Evolutionary conservation across 2,113 vertebrate species (phyloP), one percentile per base, ranked within the genome.

Genomic region (Notarius quadriscutis): DNA sequence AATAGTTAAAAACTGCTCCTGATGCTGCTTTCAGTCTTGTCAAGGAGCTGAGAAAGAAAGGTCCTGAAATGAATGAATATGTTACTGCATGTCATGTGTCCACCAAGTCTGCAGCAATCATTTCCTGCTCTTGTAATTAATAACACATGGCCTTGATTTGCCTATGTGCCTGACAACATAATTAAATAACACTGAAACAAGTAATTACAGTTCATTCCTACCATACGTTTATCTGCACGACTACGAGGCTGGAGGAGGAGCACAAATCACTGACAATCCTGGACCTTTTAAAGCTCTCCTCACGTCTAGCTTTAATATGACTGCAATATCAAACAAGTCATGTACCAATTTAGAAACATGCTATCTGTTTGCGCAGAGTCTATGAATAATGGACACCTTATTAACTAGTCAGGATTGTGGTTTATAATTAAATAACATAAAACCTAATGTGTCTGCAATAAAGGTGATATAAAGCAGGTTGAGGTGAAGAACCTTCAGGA

Each of bases 391-490:
- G 79, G 79, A 87, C 80, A 69, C 81, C 55, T 87, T 84, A 91
- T 88, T 81, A 91, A 88, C 90, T 88, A 87, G 77, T 87, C 80
- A 81, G 86, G 34, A 10, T 18, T 55, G 10, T 53, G 30, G 30
- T 85, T 90, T 89, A 84, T 91, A 92, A 91, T 92, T 86, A 91
- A 89, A 89, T 79, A 65, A 90, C 89, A 91, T 91, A 88, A 94
- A 91, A 88, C 62, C 87, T 92, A 92, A 92, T 91, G 87, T 84
- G 91, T 79, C 86, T 84, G 90, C 89, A 92, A 90, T 88, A 88
- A 84, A 90, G 58, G 90, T 85, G 69, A 53, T 55, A n/a, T 78
- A 55, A 57, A 55, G 53, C n/a, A 85, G 89, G 67, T 81, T 74
- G 63, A 78, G 72, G 41, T 12, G 79, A 62, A 86, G 82, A 77